These are phyloP conservation scores for Rattus norvegicus DNA, from an alignment of 2,113 vertebrate genomes.

Conservation along the genomic window DNA sequence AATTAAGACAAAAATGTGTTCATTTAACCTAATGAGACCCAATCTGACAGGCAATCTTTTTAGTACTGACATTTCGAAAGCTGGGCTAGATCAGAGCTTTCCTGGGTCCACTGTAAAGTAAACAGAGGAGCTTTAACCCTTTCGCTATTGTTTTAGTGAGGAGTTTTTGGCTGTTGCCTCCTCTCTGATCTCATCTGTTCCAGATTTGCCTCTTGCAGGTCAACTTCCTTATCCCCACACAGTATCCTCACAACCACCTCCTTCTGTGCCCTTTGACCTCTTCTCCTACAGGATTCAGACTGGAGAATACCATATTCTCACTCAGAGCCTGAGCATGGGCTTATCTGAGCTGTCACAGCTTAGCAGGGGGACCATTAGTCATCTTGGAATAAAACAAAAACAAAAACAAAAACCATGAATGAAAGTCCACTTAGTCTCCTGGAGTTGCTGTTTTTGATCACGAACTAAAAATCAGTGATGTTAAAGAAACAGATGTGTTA, in stretches of 20 bases:
- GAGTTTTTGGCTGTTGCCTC: background rate
- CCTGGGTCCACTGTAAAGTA: background rate
- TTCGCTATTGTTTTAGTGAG: background rate
- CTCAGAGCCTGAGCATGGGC: background rate
- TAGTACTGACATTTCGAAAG: background rate
- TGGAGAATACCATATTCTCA: background rate
- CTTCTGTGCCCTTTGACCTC: background rate
- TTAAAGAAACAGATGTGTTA: constrained; percentile 45
- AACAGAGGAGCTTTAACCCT: background rate
- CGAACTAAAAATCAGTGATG: constrained; percentile 53
- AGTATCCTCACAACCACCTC: background rate
- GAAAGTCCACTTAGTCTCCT: constrained; percentile 51
- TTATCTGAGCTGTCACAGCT: background rate
- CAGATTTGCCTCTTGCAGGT: background rate
- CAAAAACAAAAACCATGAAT: background rate
- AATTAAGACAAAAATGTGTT: constrained; percentile 44
- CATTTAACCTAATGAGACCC: constrained; percentile 35
- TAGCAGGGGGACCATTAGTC: background rate
- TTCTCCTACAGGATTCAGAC: background rate
- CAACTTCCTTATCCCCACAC: background rate
- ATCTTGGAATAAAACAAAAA: constrained; percentile 43
- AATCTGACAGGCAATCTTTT: background rate
- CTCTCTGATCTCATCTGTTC: background rate
- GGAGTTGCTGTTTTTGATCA: constrained; percentile 54
- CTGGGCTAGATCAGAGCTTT: background rate